Percentiles rank a stretch among this genome's conserved stretches.
Evolutionary conservation across 2,888 invertebrate species (phyloP).

Genomic region (Zaprionus bogoriensis): DNA sequence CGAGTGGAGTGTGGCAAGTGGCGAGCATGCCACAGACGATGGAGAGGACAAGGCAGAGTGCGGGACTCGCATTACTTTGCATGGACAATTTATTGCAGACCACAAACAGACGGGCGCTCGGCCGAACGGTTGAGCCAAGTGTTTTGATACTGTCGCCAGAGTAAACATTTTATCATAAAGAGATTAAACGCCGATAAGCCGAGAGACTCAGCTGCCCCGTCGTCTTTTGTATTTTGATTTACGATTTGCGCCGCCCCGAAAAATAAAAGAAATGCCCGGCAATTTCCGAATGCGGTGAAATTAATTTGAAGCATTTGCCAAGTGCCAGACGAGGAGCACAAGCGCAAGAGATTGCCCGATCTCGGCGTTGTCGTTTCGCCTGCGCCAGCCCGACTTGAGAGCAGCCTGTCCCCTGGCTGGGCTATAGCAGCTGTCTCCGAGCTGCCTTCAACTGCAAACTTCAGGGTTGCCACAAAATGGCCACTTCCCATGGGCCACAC

Average conservation of each 20-base stretch:
- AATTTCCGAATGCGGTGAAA: conserved; percentile 69
- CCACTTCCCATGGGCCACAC: conserved; percentile 67
- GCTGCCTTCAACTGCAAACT: conserved; percentile 55
- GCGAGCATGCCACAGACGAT: too few relatives aligned
- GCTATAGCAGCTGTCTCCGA: conserved; percentile 23
- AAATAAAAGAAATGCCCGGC: conserved; percentile 46
- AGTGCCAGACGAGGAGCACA: conserved; percentile 21
- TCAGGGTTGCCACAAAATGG: conserved; percentile 67
- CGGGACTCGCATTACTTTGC: conserved; percentile 49
- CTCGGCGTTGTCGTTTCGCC: conserved; percentile 4
- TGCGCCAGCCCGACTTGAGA: too few relatives aligned
- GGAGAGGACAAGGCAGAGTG: conserved; percentile 6
- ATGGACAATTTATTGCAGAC: conserved; percentile 70
- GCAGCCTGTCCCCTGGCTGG: neutral
- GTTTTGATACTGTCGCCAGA: conserved; percentile 61
- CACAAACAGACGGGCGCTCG: conserved; percentile 31
- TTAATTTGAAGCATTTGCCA: conserved; percentile 68
- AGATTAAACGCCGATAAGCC: conserved; percentile 73
- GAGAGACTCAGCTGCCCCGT: conserved; percentile 11
- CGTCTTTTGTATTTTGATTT: conserved; percentile 53
- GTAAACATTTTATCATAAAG: conserved; percentile 79
- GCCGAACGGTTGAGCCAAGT: conserved; percentile 25
- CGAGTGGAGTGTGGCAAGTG: conserved; percentile 4
- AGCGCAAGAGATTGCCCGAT: conserved; percentile 3
- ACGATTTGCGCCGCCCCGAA: conserved; percentile 42